Conservation (phyloP, 2,888 invertebrate genomes). For the Nephrotoma guestfalica region DNA sequence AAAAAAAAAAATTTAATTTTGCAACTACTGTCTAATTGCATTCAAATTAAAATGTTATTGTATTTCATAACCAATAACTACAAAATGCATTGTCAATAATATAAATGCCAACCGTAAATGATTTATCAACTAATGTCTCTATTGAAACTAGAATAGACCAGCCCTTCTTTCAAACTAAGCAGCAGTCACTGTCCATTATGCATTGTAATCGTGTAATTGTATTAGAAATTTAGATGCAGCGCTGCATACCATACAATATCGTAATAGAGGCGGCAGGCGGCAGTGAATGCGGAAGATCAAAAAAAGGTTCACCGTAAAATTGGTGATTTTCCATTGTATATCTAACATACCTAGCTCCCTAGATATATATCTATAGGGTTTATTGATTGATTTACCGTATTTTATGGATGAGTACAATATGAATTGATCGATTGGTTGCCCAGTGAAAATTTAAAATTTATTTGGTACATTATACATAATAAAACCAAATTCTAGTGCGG, state of each 20-base stretch:
- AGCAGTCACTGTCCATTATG: background rate
- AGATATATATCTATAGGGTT: background rate
- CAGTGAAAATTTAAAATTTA: background rate
- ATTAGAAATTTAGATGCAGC: background rate
- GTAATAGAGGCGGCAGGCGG: background rate
- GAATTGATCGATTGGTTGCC: background rate
- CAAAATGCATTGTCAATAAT: background rate
- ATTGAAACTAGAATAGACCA: background rate
- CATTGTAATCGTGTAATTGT: background rate
- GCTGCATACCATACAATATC: background rate
- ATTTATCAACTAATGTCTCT: background rate
- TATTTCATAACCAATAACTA: background rate
- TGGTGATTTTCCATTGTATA: background rate
- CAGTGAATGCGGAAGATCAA: background rate
- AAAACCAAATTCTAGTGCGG: background rate
- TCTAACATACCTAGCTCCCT: background rate
- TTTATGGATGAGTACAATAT: background rate
- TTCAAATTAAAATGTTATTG: background rate
- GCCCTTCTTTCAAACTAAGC: background rate
- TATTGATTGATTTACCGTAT: background rate
- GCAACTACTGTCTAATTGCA: background rate
- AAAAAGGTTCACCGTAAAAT: background rate
- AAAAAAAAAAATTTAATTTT: too few species aligned
- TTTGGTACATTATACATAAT: background rate
- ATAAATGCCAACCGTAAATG: background rate